Evolutionary conservation across 2,888 invertebrate species (phyloP).

Genomic region (Melangyna quadrimaculata): DNA sequence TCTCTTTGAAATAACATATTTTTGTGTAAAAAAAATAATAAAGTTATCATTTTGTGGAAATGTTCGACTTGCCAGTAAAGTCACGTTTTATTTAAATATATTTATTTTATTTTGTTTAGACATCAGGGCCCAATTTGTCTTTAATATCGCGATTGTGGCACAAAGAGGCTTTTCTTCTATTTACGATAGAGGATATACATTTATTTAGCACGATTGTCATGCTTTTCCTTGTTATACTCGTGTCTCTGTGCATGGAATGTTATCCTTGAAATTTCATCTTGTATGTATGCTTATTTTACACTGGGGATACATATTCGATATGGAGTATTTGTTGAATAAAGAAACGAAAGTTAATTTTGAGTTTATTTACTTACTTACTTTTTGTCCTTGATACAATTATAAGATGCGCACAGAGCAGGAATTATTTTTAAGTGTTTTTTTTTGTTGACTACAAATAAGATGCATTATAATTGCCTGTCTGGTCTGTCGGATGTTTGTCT

Average conservation of each 20-base stretch:
- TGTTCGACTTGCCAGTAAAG: neutral
- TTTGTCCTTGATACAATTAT: neutral
- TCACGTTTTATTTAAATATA: conserved; percentile 20
- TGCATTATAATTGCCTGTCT: too few relatives aligned
- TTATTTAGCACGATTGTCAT: neutral
- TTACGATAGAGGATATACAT: neutral
- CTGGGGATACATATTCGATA: neutral
- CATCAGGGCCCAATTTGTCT: conserved; percentile 7
- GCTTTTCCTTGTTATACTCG: neutral
- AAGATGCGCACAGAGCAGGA: neutral
- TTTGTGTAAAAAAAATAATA: neutral
- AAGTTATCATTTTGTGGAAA: conserved; percentile 13
- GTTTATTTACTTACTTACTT: neutral
- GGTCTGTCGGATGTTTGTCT: too few relatives aligned
- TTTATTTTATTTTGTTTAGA: neutral
- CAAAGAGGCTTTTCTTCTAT: neutral
- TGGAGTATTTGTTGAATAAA: neutral
- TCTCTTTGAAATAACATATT: neutral
- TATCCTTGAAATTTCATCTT: conserved; percentile 5
- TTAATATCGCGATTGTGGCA: neutral
- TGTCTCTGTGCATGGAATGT: neutral
- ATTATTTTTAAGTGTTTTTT: neutral
- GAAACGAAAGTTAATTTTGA: neutral
- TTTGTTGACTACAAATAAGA: neutral
- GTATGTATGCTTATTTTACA: neutral